A percentile compares a stretch with the other conserved stretches of the same genome.
Conservation (phyloP, 1,140 invertebrate species). For the Melitaea cinxia region DNA sequence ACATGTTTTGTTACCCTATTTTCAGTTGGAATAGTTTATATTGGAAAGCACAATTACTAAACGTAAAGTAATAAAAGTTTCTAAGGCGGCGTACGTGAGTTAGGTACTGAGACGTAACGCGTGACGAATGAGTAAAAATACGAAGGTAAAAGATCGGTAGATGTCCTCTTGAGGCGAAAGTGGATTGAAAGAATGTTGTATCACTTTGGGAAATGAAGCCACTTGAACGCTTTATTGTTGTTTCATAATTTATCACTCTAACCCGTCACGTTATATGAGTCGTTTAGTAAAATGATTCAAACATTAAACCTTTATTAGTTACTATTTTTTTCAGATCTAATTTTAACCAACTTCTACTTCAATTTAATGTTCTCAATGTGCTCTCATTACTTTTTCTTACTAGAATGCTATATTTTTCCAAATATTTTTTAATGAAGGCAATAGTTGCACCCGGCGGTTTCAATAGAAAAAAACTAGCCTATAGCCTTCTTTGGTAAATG, state of each 20-base stretch:
- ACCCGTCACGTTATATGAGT: conserved; percentile 15
- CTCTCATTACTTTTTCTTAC: no score
- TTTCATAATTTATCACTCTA: conserved; percentile 29
- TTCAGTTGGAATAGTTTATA: conserved; percentile 37
- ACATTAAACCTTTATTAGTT: conserved; percentile 6
- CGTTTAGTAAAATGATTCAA: conserved; percentile 25
- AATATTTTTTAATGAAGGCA: no score
- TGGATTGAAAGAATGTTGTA: conserved; percentile 54
- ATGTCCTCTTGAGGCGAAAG: conserved; percentile 42
- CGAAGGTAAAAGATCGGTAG: conserved; percentile 40
- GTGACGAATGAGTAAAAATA: conserved; percentile 63
- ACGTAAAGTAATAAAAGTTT: conserved; percentile 64
- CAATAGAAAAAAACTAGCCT: no score
- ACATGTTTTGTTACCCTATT: conserved; percentile 10
- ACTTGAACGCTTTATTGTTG: conserved; percentile 45
- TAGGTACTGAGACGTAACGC: conserved; percentile 59
- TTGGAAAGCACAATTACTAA: conserved; percentile 55
- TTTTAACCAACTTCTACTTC: no score
- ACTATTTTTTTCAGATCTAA: no score
- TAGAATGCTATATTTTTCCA: no score
- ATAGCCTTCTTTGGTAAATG: no score
- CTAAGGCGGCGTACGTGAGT: conserved; percentile 56
- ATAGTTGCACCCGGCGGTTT: no score
- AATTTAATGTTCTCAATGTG: no score
- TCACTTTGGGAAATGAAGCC: conserved; percentile 56